Conservation (phyloP, 2,113 vertebrate species). For the Ceratotherium simum region DNA sequence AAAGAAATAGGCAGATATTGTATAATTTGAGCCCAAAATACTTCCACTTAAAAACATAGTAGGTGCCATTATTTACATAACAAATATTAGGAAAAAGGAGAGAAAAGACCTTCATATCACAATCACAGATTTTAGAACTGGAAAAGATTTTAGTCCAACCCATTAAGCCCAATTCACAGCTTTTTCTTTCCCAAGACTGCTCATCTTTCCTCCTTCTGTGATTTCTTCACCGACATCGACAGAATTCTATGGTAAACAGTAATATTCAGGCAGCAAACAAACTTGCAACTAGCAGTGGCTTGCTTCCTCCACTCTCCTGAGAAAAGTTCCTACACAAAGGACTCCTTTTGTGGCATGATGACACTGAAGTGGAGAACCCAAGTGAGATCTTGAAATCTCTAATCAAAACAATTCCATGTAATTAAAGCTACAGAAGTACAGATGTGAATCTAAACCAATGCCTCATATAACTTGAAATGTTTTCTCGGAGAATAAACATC, state of each 20-base stretch:
- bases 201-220: neutral
- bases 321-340: neutral
- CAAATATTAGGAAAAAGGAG: neutral
- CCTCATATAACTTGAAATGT: neutral
- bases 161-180: neutral
- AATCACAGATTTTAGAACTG: neutral
- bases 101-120: neutral
- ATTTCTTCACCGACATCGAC: neutral
- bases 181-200: neutral
- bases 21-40: neutral
- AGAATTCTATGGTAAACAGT: neutral
- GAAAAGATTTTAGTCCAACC: neutral
- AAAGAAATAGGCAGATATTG: neutral
- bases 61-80: neutral
- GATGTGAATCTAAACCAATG: neutral
- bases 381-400: neutral
- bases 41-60: neutral
- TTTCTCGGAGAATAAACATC: slow-evolving; percentile 16
- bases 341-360: neutral
- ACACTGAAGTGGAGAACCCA: neutral
- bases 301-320: neutral
- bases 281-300: neutral
- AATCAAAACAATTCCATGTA: neutral
- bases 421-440: neutral
- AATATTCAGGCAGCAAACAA: neutral